These are phyloP conservation scores for Dreissena polymorpha DNA, from an alignment of 1,140 invertebrate genomes.

Conservation along the genomic window DNA sequence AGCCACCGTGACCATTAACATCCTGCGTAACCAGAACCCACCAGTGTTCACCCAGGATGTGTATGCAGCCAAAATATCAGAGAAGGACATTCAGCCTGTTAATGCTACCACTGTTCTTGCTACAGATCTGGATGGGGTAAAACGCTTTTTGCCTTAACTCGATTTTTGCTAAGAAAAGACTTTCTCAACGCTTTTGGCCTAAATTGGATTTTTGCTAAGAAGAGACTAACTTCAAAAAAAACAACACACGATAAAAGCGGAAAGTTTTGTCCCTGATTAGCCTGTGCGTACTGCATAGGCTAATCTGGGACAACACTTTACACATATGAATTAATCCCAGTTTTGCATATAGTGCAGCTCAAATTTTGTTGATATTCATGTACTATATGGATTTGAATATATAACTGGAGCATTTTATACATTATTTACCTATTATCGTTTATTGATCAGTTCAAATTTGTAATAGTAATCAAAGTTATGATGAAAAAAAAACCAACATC, in stretches of 20 bases:
- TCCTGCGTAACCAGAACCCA: constrained; percentile 34
- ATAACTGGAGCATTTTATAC: not conserved
- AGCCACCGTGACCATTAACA: constrained; percentile 28
- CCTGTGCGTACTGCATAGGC: too few relatives aligned
- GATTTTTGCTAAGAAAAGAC: too few relatives aligned
- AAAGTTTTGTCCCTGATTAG: too few relatives aligned
- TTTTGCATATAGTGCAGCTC: not conserved
- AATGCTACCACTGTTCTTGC: constrained; percentile 83
- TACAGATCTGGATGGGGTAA: constrained; percentile 55
- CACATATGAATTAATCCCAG: too few relatives aligned
- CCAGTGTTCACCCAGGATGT: constrained; percentile 36
- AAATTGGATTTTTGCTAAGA: too few relatives aligned
- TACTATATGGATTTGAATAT: not conserved
- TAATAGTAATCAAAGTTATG: too few relatives aligned
- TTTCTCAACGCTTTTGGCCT: too few relatives aligned
- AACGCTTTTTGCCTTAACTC: constrained; percentile 46
- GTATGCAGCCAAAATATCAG: not conserved
- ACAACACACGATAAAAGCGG: not conserved
- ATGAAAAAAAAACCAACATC: too few relatives aligned
- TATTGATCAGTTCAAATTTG: too few relatives aligned
- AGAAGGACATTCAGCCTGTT: constrained; percentile 14
- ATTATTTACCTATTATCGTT: too few relatives aligned
- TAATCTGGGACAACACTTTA: too few relatives aligned
- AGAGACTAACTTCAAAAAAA: not conserved
- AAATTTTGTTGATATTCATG: not conserved